Evolutionary conservation across 2,888 invertebrate genomes (phyloP).

Genomic region (Hypercompe scribonia): DNA sequence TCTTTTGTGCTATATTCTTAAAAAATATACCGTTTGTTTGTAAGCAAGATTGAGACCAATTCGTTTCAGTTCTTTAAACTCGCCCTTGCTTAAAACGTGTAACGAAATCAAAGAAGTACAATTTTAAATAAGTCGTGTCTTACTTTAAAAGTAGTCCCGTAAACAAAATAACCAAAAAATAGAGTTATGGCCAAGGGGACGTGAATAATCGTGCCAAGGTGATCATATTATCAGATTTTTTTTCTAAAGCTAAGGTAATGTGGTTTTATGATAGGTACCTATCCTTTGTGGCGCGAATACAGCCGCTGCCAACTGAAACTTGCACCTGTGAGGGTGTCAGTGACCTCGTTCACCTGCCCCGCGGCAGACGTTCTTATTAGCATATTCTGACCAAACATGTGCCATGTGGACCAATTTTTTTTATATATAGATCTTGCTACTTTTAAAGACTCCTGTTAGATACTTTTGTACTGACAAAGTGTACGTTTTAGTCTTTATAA

Average conservation of each 20-base stretch:
- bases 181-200: background rate
- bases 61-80: background rate
- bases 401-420: slow-evolving; percentile 44
- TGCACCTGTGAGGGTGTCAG: slow-evolving; percentile 74
- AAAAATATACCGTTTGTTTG: slow-evolving; percentile 31
- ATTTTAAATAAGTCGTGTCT: background rate
- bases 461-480: background rate
- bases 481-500: background rate
- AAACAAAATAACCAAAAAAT: background rate
- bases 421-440: slow-evolving; percentile 16
- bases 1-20: slow-evolving; percentile 19
- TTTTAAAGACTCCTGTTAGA: slow-evolving; percentile 15
- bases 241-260: slow-evolving; percentile 60
- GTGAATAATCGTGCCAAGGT: background rate
- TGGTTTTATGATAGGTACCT: slow-evolving; percentile 35
- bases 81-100: background rate
- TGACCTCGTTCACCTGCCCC: slow-evolving; percentile 82
- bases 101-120: background rate
- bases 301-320: slow-evolving; percentile 48
- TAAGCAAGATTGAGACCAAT: background rate
- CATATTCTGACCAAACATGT: slow-evolving; percentile 61
- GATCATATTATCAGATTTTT: slow-evolving; percentile 28
- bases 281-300: slow-evolving; percentile 50
- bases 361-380: slow-evolving; percentile 65
- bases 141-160: background rate